Conservation (phyloP, 2,888 invertebrate genomes). For the Frankliniella intonsa region DNA sequence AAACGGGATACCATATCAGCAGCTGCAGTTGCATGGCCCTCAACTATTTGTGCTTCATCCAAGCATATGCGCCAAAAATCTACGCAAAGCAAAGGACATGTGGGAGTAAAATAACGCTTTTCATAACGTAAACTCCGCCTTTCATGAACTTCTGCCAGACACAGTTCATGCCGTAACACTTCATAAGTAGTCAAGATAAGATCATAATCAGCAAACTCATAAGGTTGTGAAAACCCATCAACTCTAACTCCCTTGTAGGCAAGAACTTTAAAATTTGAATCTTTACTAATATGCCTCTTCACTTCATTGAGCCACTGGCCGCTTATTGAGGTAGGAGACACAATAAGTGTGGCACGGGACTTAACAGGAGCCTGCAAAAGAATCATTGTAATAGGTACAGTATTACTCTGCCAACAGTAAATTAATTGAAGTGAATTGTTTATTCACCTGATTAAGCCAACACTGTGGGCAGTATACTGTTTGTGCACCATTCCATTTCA, state of each 20-base stretch:
- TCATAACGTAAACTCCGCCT: constrained; percentile 50
- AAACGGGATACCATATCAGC: constrained; percentile 60
- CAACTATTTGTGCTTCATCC: constrained; percentile 79
- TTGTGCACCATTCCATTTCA: constrained; percentile 42
- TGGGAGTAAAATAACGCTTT: constrained; percentile 59
- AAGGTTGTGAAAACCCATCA: constrained; percentile 58
- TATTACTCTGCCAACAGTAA: neutral
- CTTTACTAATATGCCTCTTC: constrained; percentile 52
- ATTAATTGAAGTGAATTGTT: neutral
- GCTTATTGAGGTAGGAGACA: constrained; percentile 62
- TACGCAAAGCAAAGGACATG: constrained; percentile 62
- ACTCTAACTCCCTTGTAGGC: constrained; percentile 54
- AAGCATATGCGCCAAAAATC: constrained; percentile 73
- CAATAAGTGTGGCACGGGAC: constrained; percentile 64
- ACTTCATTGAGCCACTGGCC: constrained; percentile 67
- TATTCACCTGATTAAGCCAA: constrained; percentile 48
- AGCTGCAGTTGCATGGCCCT: constrained; percentile 54
- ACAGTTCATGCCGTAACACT: constrained; percentile 58
- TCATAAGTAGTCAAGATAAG: constrained; percentile 69
- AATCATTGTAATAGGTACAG: neutral
- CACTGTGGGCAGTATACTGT: constrained; percentile 63
- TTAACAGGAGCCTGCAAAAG: constrained; percentile 47
- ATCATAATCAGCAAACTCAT: constrained; percentile 59
- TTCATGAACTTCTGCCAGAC: constrained; percentile 45
- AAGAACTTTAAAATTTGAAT: constrained; percentile 51